Conservation (phyloP, 1,140 invertebrate species). For the Drosophila setifemur region DNA sequence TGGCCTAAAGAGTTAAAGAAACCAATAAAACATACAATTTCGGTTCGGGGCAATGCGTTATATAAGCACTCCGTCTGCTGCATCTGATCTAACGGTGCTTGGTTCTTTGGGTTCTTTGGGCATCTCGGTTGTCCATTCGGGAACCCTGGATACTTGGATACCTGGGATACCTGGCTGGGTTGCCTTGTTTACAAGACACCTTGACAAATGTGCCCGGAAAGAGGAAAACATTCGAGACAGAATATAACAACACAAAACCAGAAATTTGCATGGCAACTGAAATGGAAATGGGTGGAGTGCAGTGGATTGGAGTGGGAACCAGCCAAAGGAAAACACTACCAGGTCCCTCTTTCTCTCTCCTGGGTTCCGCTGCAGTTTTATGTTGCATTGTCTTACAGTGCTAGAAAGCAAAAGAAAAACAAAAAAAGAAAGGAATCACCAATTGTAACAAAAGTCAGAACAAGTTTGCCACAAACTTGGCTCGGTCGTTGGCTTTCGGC, state of each 20-base stretch:
- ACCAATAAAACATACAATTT: conserved; percentile 64
- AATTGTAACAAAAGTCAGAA: conserved; percentile 58
- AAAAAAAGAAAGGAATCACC: conserved; percentile 32
- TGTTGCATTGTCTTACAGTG: conserved; percentile 59
- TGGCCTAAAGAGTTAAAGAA: conserved; percentile 33
- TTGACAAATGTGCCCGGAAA: conserved; percentile 78
- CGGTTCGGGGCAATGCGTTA: conserved; percentile 44
- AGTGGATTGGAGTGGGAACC: too few species aligned
- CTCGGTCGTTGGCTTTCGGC: conserved; percentile 58
- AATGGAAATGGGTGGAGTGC: conserved; percentile 49
- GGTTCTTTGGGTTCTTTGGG: neutral
- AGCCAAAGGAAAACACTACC: conserved; percentile 18
- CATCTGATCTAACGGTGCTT: conserved; percentile 56
- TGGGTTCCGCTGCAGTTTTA: conserved; percentile 47
- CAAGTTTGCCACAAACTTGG: conserved; percentile 51
- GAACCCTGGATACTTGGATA: neutral
- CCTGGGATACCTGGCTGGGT: neutral
- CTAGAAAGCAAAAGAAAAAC: conserved; percentile 20
- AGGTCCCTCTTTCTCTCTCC: neutral
- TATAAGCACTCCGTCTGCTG: conserved; percentile 18
- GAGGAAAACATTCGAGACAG: conserved; percentile 45
- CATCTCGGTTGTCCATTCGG: conserved; percentile 20
- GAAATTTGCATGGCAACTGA: conserved; percentile 47
- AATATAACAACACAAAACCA: conserved; percentile 31
- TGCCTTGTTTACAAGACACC: conserved; percentile 64